Evolutionary conservation across 2,797 vertebrate genomes (phyloP).

Genomic region (Periophthalmus magnuspinnatus): DNA sequence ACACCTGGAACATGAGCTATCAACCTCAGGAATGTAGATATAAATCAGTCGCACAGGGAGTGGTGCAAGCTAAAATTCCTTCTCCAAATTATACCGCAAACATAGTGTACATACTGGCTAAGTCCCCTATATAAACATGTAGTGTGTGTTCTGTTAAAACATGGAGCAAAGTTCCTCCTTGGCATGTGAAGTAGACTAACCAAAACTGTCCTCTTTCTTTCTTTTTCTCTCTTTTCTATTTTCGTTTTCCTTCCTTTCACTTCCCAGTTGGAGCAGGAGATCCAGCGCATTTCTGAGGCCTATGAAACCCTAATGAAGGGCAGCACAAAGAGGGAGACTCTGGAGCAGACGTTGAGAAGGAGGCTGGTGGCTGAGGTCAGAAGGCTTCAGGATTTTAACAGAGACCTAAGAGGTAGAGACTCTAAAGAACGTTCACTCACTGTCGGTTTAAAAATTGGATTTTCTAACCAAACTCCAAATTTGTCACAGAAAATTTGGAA

Average conservation of each 20-base stretch:
- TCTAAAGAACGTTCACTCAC: too few relatives aligned
- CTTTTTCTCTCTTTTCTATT: conserved; percentile 4
- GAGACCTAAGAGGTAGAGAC: conserved; percentile 87
- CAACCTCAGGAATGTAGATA: conserved; percentile 77
- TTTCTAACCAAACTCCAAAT: conserved; percentile 16
- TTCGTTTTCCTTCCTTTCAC: conserved; percentile 11
- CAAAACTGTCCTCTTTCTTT: conserved; percentile 31
- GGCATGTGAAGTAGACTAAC: conserved; percentile 62
- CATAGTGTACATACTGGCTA: conserved; percentile 23
- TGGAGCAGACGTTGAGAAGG: conserved; percentile 92
- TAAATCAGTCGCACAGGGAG: conserved; percentile 75
- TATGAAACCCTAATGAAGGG: conserved; percentile 93
- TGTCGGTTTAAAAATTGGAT: too few relatives aligned
- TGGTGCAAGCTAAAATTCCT: conserved; percentile 69
- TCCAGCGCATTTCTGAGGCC: conserved; percentile 93
- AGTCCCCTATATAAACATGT: conserved; percentile 32
- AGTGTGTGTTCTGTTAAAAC: conserved; percentile 41
- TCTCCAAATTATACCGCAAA: conserved; percentile 52
- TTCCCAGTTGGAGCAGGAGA: conserved; percentile 91
- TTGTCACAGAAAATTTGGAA: conserved; percentile 87
- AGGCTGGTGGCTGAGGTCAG: conserved; percentile 90
- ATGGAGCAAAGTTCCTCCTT: conserved; percentile 45
- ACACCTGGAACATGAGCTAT: conserved; percentile 74
- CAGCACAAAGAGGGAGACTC: conserved; percentile 89
- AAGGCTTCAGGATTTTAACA: conserved; percentile 93